Percentiles rank a stretch among this genome's conserved stretches.
These are phyloP conservation scores for Drosophila kambysellisi DNA, from an alignment of 2,888 invertebrate genomes.

Conservation along the genomic window DNA sequence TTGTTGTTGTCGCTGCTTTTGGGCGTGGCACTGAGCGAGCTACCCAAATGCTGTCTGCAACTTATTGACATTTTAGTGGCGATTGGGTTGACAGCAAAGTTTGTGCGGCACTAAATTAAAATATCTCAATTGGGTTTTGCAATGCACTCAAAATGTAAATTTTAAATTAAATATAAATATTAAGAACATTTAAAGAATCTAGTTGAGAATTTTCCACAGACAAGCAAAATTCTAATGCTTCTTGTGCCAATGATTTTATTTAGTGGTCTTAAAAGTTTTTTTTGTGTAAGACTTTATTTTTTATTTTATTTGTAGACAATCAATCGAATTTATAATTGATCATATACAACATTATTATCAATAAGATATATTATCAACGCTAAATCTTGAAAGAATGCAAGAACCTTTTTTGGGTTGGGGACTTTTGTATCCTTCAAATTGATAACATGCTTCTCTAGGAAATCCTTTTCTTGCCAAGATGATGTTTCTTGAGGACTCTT, in stretches of 20 bases:
- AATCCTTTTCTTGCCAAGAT: neutral
- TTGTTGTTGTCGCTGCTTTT: constrained; percentile 32
- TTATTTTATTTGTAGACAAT: neutral
- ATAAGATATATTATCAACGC: neutral
- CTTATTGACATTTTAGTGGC: constrained; percentile 68
- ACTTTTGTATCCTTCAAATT: neutral
- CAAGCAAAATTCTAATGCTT: neutral
- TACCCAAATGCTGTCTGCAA: constrained; percentile 66
- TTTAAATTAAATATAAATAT: neutral
- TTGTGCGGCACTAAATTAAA: neutral
- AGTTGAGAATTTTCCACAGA: neutral
- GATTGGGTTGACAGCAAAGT: constrained; percentile 32
- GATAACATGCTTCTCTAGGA: neutral
- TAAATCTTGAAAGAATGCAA: neutral
- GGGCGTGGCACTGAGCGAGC: constrained; percentile 52
- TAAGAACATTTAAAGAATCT: neutral
- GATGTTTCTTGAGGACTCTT: neutral
- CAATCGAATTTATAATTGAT: neutral
- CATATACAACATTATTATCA: neutral
- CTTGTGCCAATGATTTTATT: neutral
- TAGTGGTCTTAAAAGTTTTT: neutral
- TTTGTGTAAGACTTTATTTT: neutral
- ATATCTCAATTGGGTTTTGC: neutral
- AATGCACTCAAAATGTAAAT: rapidly evolving
- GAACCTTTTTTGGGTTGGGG: neutral